Percentiles rank a stretch among this genome's conserved stretches.
Conservation (phyloP, 2,797 vertebrate species). For the Girardinus metallicus region DNA sequence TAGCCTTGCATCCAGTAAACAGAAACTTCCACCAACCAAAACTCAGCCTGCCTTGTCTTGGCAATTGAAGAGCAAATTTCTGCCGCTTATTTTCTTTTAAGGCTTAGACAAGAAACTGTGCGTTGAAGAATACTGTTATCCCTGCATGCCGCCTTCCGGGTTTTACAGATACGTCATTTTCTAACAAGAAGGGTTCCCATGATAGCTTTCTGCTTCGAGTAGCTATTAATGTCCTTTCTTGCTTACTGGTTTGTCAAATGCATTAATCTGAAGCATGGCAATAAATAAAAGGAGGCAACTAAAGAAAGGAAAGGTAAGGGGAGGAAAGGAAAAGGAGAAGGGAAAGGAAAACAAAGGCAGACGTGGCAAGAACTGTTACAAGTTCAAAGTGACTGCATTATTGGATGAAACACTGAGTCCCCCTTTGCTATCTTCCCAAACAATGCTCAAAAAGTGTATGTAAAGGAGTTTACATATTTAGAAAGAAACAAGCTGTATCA, state of each 20-base stretch:
- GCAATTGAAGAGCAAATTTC: conserved; percentile 45
- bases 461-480: conserved; percentile 20
- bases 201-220: conserved; percentile 80
- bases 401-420: conserved; percentile 50
- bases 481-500: neutral
- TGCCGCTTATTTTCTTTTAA: conserved; percentile 42
- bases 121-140: conserved; percentile 56
- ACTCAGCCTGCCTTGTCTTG: conserved; percentile 44
- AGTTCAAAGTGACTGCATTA: conserved; percentile 51
- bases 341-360: conserved; percentile 16
- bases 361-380: conserved; percentile 46
- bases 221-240: conserved; percentile 84
- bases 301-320: conserved; percentile 7
- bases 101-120: conserved; percentile 57
- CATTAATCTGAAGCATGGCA: conserved; percentile 76
- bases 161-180: conserved; percentile 71
- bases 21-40: conserved; percentile 18
- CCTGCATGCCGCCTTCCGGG: conserved; percentile 54
- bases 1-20: conserved; percentile 36
- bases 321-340: too few relatives aligned
- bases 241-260: conserved; percentile 82
- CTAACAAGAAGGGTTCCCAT: conserved; percentile 78
- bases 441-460: conserved; percentile 35
- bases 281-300: conserved; percentile 44
- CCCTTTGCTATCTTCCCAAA: conserved; percentile 42